These are phyloP conservation scores for Brienomyrus brachyistius DNA, from an alignment of 2,113 vertebrate genomes.

Conservation along the genomic window DNA sequence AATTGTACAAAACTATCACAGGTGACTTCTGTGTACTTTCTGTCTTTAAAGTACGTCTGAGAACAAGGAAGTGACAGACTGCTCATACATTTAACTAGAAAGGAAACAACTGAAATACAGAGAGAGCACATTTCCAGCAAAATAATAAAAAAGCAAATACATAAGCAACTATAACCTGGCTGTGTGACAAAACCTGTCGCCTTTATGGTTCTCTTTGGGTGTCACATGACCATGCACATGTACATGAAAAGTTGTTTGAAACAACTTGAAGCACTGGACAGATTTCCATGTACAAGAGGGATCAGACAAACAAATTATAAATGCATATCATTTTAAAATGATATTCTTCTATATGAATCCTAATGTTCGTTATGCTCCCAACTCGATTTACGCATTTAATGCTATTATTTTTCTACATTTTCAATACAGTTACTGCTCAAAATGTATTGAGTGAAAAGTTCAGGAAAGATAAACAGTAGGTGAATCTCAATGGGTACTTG, in stretches of 20 bases:
- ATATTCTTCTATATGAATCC: conserved; percentile 71
- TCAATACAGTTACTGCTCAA: background rate
- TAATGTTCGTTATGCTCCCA: background rate
- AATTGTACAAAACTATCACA: conserved; percentile 40
- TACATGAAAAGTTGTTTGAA: conserved; percentile 83
- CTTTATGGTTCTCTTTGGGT: conserved; percentile 29
- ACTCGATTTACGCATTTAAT: background rate
- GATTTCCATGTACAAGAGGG: conserved; percentile 87
- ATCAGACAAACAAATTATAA: conserved; percentile 61
- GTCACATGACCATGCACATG: conserved; percentile 74
- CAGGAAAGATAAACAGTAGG: background rate
- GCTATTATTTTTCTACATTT: background rate
- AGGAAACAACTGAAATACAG: conserved; percentile 28
- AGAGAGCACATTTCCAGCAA: background rate
- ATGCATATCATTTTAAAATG: conserved; percentile 82
- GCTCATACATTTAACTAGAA: conserved; percentile 12
- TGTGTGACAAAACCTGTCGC: conserved; percentile 43
- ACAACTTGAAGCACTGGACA: conserved; percentile 75
- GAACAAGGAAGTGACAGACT: background rate
- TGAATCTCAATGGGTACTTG: background rate
- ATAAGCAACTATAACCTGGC: conserved; percentile 26
- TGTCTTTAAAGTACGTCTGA: conserved; percentile 23
- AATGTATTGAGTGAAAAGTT: background rate
- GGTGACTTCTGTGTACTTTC: conserved; percentile 44
- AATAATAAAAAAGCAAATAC: conserved; percentile 14